A percentile compares a stretch with the other conserved stretches of the same genome.
Conservation (phyloP, 1,140 invertebrate species). For the Homalodisca vitripennis region DNA sequence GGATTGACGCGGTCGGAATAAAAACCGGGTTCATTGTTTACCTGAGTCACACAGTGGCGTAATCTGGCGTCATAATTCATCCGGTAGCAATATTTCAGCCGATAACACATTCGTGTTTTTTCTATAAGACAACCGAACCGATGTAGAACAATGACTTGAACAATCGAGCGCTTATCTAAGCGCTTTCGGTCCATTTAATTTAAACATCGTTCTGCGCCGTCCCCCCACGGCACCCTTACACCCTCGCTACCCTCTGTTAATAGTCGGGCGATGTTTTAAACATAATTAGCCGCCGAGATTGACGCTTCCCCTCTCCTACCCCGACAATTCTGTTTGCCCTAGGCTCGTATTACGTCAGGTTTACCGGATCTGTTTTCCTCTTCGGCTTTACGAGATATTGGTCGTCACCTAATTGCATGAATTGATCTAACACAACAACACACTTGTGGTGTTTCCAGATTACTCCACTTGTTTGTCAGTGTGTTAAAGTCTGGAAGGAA, state of each 20-base stretch:
- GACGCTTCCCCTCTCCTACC: not conserved
- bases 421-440: too few relatives aligned
- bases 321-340: too few relatives aligned
- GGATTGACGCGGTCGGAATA: not conserved
- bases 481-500: too few relatives aligned
- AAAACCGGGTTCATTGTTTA: slow-evolving; percentile 5
- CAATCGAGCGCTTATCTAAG: slow-evolving; percentile 30
- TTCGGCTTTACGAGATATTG: not conserved
- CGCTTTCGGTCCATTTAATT: slow-evolving; percentile 34
- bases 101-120: slow-evolving; percentile 21
- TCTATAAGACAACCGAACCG: slow-evolving; percentile 15
- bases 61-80: slow-evolving; percentile 8
- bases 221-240: not conserved
- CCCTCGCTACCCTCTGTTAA: slow-evolving; percentile 4
- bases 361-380: not conserved
- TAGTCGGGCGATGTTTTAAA: slow-evolving; percentile 8
- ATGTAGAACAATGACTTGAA: slow-evolving; percentile 25
- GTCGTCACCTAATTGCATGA: too few relatives aligned
- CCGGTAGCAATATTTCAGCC: slow-evolving; percentile 15
- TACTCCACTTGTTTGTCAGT: too few relatives aligned
- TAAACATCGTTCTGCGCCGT: slow-evolving; percentile 30
- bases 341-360: not conserved
- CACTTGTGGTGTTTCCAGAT: too few relatives aligned
- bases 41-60: not conserved
- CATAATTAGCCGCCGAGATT: not conserved